Evolutionary conservation across 2,888 invertebrate species (phyloP), one percentile per base, ranked within the genome.

Genomic region (Drosophila koepferae): DNA sequence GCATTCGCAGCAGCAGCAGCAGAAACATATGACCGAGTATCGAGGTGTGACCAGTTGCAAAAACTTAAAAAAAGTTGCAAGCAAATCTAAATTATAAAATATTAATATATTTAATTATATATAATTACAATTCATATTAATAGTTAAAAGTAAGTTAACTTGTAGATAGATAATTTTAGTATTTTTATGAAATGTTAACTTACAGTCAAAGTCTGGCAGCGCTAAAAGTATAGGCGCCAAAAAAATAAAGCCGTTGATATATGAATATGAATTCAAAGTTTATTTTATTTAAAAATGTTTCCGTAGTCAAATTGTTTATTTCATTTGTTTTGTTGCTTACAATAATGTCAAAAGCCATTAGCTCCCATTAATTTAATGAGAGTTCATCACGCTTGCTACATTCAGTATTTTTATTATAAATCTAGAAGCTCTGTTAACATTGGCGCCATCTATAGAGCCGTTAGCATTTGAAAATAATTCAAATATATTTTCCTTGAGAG

Each of bases 191-290:
- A 31, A 55, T 55, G 55, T 28, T 55, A 55, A 41, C 31, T 31
- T 8, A 55, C 41, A 41, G 28, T 8, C 2, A 20, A 16, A 48
- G 5, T 67, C 68, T 82, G 82, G 65, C 63, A 80, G 20, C 61
- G n/a, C 41, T 43, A 18, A 2, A 8, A n/a, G 0, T 8, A 23
- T 55, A 3, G 8, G 14, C 55, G 55, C 55, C 1, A 41, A 28
- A 8, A 8, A 18, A 1, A 46, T 20, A 14, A 12, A 16, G 44
- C 74, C 14, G 49, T 36, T 69, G 16, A 3, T 4, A 62, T 64
- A 79, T 40, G 31, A 77, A 71, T 44, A 41, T 7, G 2, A 54
- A 62, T 63, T 75, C 1, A 46, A 46, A 46, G 3, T 1, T 6
- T 28, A 28, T 28, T 28, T 28, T n/a, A 41, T 16, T 41, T n/a